phyloP scores from a whole-genome alignment of 2,113 vertebrate genomes.

The Bufo bufo region DNA sequence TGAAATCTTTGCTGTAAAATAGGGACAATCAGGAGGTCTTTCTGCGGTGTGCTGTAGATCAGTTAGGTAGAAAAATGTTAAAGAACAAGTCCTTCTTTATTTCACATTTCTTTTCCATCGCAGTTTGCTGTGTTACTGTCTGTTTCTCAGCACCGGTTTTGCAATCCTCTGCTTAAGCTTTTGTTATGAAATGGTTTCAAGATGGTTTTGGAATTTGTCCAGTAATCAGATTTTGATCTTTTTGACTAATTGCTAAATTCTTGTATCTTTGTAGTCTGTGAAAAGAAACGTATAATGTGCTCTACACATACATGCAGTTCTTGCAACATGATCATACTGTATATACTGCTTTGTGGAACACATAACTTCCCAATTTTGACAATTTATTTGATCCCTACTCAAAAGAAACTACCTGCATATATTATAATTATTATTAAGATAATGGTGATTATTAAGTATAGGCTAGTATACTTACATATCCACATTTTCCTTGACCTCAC shows the following conservation, averaged over 20 bases:
- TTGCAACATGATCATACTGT: not conserved
- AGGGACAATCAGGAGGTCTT: not conserved
- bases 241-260: not conserved
- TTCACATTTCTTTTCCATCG: not conserved
- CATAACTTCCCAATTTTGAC: not conserved
- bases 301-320: not conserved
- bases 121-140: not conserved
- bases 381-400: not conserved
- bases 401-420: no score
- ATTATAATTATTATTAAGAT: not conserved
- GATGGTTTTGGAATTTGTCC: not conserved
- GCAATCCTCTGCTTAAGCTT: not conserved
- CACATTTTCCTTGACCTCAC: not conserved
- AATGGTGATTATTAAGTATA: not conserved
- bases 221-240: not conserved
- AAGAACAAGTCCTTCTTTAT: not conserved
- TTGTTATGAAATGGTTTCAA: constrained; percentile 3
- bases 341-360: constrained; percentile 4
- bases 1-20: not conserved
- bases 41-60: not conserved
- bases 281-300: constrained; percentile 14
- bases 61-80: not conserved
- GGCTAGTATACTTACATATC: not conserved
- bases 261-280: not conserved
- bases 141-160: not conserved